A percentile compares a stretch with the other conserved stretches of the same genome.
Evolutionary conservation across 2,888 invertebrate species (phyloP).

Genomic region (Pyralis farinalis): DNA sequence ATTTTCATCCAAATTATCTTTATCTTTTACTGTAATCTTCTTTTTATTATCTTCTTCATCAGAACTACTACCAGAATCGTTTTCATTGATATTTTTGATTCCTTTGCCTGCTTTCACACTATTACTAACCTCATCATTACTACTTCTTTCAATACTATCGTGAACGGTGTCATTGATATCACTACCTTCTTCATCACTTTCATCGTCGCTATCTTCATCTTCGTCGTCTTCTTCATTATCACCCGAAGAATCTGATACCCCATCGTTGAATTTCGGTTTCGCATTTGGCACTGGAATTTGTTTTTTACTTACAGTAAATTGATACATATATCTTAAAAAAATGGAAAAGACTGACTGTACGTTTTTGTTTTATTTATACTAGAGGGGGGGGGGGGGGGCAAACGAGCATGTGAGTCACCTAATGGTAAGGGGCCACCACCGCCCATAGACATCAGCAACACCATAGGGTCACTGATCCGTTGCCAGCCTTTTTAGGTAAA

Average conservation of each 20-base stretch:
- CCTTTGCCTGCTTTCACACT: neutral
- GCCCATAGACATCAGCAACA: too few relatives aligned
- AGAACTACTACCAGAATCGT: conserved; percentile 14
- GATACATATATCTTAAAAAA: too few relatives aligned
- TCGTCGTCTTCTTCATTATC: conserved; percentile 60
- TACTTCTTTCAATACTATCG: conserved; percentile 12
- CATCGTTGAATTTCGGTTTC: conserved; percentile 60
- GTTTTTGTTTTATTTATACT: too few relatives aligned
- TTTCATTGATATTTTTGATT: conserved; percentile 13
- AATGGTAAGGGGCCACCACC: too few relatives aligned
- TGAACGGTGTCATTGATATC: conserved; percentile 17
- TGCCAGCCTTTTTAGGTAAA: too few relatives aligned
- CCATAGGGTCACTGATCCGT: too few relatives aligned
- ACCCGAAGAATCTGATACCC: conserved; percentile 59
- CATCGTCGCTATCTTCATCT: conserved; percentile 61
- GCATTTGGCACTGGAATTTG: conserved; percentile 59
- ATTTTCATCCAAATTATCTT: conserved; percentile 13
- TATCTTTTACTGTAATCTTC: neutral
- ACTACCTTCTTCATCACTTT: conserved; percentile 36
- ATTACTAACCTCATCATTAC: conserved; percentile 10
- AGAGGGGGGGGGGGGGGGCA: too few relatives aligned
- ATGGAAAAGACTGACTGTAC: too few relatives aligned
- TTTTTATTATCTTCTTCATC: neutral
- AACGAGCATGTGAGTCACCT: too few relatives aligned
- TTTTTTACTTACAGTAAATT: too few relatives aligned